These are phyloP conservation scores for Bombus huntii DNA, from an alignment of 1,140 invertebrate species.

Conservation along the genomic window DNA sequence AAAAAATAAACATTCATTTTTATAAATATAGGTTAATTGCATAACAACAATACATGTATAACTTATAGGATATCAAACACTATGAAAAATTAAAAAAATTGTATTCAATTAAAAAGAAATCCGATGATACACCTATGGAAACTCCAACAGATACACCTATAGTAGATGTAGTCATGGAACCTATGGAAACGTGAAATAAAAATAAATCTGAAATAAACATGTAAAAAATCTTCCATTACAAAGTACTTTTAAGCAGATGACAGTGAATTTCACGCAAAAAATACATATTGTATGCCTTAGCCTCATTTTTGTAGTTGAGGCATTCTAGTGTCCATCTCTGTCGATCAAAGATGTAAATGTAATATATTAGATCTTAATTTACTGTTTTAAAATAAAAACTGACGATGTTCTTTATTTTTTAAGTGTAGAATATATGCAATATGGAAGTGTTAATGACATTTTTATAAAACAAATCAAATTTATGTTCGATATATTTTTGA, in stretches of 20 bases:
- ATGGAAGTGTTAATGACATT: slow-evolving; percentile 3
- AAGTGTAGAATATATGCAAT: neutral
- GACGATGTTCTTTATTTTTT: slow-evolving; percentile 1
- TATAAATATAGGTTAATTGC: neutral
- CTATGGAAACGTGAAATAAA: slow-evolving; percentile 81
- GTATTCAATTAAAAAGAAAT: slow-evolving; percentile 81
- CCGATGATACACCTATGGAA: slow-evolving; percentile 78
- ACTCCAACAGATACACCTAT: slow-evolving; percentile 72
- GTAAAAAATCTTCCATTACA: slow-evolving; percentile 57
- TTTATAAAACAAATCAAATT: slow-evolving; percentile 49
- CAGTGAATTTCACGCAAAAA: neutral
- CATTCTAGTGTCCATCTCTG: slow-evolving; percentile 10
- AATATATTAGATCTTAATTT: neutral
- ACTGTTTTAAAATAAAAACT: neutral
- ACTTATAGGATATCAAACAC: slow-evolving; percentile 81
- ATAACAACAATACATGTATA: slow-evolving; percentile 11
- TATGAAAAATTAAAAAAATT: slow-evolving; percentile 85
- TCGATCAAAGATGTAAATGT: slow-evolving; percentile 8
- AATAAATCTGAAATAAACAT: neutral
- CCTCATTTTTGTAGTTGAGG: slow-evolving; percentile 35
- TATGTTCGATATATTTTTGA: slow-evolving; percentile 27
- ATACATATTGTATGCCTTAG: slow-evolving; percentile 7
- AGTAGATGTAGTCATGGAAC: slow-evolving; percentile 76
- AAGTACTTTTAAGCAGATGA: slow-evolving; percentile 23
- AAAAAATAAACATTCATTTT: slow-evolving; percentile 3